Conservation (phyloP, 2,888 invertebrate species). For the Dasypogon diadema region DNA sequence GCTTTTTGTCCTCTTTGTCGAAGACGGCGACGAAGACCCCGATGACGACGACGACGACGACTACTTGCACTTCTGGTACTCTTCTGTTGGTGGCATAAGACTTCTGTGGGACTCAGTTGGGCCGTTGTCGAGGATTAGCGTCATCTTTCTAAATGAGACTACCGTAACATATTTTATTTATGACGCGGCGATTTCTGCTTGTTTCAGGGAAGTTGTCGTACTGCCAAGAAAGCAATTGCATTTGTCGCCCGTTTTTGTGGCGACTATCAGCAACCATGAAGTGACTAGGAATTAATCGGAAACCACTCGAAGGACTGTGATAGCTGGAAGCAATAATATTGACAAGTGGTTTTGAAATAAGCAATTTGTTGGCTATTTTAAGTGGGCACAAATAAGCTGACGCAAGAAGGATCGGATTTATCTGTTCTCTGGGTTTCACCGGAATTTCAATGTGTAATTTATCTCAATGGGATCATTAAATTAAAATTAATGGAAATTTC, state of each 20-base stretch:
- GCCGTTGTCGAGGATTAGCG: slow-evolving; percentile 46
- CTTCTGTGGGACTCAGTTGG: slow-evolving; percentile 32
- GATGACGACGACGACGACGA: slow-evolving; percentile 60
- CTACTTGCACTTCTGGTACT: not conserved
- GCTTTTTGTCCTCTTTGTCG: slow-evolving; percentile 57
- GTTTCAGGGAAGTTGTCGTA: slow-evolving; percentile 33
- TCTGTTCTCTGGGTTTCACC: not conserved
- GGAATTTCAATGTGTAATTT: slow-evolving; percentile 10
- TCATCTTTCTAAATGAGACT: slow-evolving; percentile 51
- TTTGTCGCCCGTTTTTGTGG: slow-evolving; percentile 43
- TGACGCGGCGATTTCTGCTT: slow-evolving; percentile 33
- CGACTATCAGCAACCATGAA: slow-evolving; percentile 9
- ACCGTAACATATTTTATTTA: slow-evolving; percentile 48
- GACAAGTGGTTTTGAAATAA: slow-evolving; percentile 37
- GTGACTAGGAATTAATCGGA: slow-evolving; percentile 43
- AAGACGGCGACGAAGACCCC: slow-evolving; percentile 58
- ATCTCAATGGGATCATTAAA: slow-evolving; percentile 39
- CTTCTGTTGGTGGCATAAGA: not conserved
- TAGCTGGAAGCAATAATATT: slow-evolving; percentile 16
- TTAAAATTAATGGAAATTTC: slow-evolving; percentile 15
- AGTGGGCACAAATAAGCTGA: slow-evolving; percentile 35
- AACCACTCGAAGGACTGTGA: slow-evolving; percentile 28
- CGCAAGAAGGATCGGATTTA: not conserved
- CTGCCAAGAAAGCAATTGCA: slow-evolving; percentile 32
- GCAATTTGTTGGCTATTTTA: slow-evolving; percentile 40